Percentiles rank a stretch among this genome's conserved stretches.
Conservation (phyloP, 2,888 invertebrate species). For the Gryllus longicercus region DNA sequence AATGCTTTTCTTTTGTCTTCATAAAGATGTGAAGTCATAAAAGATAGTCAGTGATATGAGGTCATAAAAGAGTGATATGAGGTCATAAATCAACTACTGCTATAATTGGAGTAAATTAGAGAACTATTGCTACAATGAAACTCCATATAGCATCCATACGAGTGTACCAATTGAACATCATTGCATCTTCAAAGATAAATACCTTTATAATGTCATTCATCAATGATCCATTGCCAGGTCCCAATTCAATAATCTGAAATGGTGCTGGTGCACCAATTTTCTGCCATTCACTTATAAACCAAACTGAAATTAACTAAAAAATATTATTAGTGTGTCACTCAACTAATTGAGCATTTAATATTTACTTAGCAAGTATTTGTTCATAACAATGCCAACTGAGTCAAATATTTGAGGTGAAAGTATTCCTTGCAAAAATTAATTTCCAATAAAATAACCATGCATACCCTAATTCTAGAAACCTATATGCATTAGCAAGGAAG, state of each 20-base stretch:
- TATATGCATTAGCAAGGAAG: too few species aligned
- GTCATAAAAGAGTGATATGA: too few species aligned
- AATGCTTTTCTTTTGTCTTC: too few species aligned
- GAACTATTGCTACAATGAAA: background rate
- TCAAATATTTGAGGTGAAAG: too few species aligned
- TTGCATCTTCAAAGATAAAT: slow-evolving; percentile 32
- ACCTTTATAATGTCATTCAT: slow-evolving; percentile 83
- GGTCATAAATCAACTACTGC: too few species aligned
- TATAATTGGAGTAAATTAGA: background rate
- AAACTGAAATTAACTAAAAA: slow-evolving; percentile 61
- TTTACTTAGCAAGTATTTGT: background rate
- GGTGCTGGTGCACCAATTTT: slow-evolving; percentile 71
- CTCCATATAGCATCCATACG: background rate
- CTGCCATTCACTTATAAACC: slow-evolving; percentile 83
- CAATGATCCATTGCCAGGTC: slow-evolving; percentile 91
- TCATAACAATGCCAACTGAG: too few species aligned
- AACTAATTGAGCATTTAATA: background rate
- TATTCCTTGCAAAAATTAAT: too few species aligned
- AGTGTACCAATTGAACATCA: too few species aligned
- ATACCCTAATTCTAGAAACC: too few species aligned
- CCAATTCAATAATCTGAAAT: slow-evolving; percentile 88
- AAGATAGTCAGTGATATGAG: too few species aligned
- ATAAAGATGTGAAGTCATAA: too few species aligned
- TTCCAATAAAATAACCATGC: too few species aligned
- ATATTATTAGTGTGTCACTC: background rate